phyloP scores from a whole-genome alignment of 2,113 vertebrate genomes.

The Acanthisitta chloris region DNA sequence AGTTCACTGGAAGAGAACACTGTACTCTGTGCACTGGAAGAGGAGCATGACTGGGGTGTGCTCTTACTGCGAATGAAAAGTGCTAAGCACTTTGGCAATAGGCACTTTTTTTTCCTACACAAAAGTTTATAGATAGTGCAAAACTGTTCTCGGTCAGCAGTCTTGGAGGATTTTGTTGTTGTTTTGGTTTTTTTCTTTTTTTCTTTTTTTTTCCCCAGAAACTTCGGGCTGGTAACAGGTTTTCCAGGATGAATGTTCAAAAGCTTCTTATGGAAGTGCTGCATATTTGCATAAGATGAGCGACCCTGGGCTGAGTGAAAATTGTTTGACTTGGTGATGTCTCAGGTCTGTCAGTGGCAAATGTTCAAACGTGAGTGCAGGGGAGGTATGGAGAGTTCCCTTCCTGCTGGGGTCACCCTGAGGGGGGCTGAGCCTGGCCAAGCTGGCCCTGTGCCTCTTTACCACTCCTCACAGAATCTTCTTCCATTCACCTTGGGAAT shows the following conservation, averaged over 20 bases:
- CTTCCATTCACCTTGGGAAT: neutral
- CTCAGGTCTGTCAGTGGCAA: neutral
- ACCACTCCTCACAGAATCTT: neutral
- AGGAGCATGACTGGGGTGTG: accelerated
- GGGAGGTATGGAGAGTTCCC: neutral
- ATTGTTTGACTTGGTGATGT: neutral
- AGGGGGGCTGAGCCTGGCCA: neutral
- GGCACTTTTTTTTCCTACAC: neutral
- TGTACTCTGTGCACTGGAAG: too few relatives aligned
- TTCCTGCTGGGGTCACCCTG: neutral
- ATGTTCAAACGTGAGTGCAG: neutral
- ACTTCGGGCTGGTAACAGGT: neutral
- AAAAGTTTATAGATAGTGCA: neutral
- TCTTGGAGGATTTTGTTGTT: too few relatives aligned
- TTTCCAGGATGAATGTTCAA: neutral
- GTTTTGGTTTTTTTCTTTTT: neutral
- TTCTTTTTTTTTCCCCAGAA: neutral
- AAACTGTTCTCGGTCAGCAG: neutral
- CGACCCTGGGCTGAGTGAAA: neutral
- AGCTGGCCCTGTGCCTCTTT: neutral
- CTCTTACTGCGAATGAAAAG: neutral
- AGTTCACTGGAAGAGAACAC: too few relatives aligned
- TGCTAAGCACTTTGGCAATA: neutral
- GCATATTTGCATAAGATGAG: neutral
- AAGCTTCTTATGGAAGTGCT: neutral